Percentiles rank a stretch among this genome's conserved stretches.
phyloP scores from a whole-genome alignment of 2,888 invertebrate species.

The Germaria angustata region DNA sequence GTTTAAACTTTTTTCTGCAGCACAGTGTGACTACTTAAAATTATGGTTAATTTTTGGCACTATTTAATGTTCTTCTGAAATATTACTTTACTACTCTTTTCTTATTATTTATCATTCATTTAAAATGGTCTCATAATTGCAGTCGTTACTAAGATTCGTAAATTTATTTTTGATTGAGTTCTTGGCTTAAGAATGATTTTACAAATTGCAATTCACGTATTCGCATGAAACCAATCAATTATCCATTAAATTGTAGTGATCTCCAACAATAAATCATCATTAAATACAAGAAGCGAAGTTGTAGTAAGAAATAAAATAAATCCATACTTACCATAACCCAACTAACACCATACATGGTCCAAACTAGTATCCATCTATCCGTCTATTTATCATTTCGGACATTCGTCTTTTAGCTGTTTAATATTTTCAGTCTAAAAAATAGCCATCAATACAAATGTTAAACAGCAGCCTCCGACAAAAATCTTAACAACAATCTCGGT shows the following conservation, averaged over 20 bases:
- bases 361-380: not conserved
- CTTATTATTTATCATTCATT: not conserved
- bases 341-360: not conserved
- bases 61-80: not conserved
- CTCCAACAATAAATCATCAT: conserved; percentile 54
- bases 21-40: not conserved
- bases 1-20: not conserved
- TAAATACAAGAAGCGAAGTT: conserved; percentile 38
- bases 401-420: not conserved
- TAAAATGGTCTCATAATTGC: conserved; percentile 6
- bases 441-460: not conserved
- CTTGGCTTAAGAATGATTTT: conserved; percentile 32
- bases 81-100: not conserved
- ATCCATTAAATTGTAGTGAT: conserved; percentile 55
- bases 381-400: not conserved
- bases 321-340: not conserved
- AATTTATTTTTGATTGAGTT: conserved; percentile 31
- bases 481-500: conserved; percentile 28
- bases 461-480: not conserved
- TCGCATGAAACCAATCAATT: conserved; percentile 50
- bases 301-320: not conserved
- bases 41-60: not conserved
- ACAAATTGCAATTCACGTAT: conserved; percentile 51
- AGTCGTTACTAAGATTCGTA: not conserved
- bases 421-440: not conserved